Evolutionary conservation across 1,140 invertebrate species (phyloP).

Genomic region (Drosophila bocki): DNA sequence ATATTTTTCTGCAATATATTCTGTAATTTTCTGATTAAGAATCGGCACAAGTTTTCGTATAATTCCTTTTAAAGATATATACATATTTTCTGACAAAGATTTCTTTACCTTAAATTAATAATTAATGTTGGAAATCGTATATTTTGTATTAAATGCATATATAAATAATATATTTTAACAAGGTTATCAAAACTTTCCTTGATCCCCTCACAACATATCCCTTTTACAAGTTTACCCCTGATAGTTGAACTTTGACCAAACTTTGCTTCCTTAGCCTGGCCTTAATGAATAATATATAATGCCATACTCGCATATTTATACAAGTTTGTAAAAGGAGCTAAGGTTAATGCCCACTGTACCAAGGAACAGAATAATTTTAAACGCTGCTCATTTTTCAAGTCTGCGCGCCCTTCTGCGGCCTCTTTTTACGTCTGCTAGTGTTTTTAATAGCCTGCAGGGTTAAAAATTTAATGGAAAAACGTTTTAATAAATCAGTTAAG

Average conservation of each 20-base stretch:
- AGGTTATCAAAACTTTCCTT: background rate
- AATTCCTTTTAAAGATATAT: background rate
- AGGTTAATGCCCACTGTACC: conserved; percentile 41
- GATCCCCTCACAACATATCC: background rate
- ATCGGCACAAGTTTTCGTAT: background rate
- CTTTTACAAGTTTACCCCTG: conserved; percentile 5
- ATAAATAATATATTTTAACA: background rate
- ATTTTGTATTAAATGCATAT: too few species aligned
- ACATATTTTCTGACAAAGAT: too few species aligned
- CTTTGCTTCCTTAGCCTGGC: conserved; percentile 5
- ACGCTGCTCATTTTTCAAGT: conserved; percentile 75
- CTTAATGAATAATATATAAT: conserved; percentile 30
- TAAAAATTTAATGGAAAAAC: conserved; percentile 84
- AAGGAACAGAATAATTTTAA: conserved; percentile 67
- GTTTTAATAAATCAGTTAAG: conserved; percentile 84
- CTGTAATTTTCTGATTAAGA: background rate
- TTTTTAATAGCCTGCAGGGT: conserved; percentile 82
- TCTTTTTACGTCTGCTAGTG: conserved; percentile 64
- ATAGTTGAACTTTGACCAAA: conserved; percentile 18
- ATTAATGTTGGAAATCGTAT: too few species aligned
- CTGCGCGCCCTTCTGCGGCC: conserved; percentile 61
- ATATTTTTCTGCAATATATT: too few species aligned
- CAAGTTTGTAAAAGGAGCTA: background rate
- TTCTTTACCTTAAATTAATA: background rate
- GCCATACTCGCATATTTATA: conserved; percentile 3